Base-by-base conservation (phyloP, 1,140 invertebrate genomes). In the Ladona fulva region DNA sequence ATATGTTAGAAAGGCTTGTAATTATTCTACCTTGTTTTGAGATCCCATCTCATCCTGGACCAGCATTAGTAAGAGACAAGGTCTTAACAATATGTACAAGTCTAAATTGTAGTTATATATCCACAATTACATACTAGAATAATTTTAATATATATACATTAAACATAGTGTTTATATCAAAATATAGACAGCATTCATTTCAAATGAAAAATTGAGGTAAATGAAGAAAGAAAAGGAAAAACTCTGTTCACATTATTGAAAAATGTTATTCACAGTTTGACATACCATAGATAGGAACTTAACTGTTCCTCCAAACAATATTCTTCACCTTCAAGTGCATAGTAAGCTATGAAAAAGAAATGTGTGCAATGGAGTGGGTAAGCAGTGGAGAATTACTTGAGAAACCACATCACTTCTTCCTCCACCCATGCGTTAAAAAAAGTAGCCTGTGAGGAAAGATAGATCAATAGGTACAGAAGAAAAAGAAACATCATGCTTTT, bases 181-280 rank as follows among this genome's bases (percentile, higher is more conserved):
- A 75, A 29, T 24, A 79, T 42, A 74, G 78, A 77, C 74, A 81
- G 83, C 89, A 90, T 90, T 90, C 87, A 85, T 85, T 89, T 83
- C 87, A 87, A 82, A 88, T 77, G 42, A 77, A 16, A 77, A 74
- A 22, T 12, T 59, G 24, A 22, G 25, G 77, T 25, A 74, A 24
- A 74, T 66, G 3, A 66, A 66, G 14, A 3, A 66, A 22, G 3
- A 66, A 66, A 66, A 66, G 44, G 52, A 66, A 66, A 66, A 66
- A 16, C 52, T 66, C n/a, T 52, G 10, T 6, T 66, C 52, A 66
- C 12, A 66, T 22, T 22, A 66, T 66, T 66, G 5, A 66, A 19
- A 66, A 19, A 66, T 6, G 14, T 66, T 19, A 16, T 66, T 66
- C 12, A 12, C 52, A 66, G 5, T 66, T 66, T 3, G 52, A 66